A percentile compares a stretch with the other conserved stretches of the same genome.
Evolutionary conservation across 1,140 invertebrate species (phyloP).

Genomic region (Mycetomoellerius zeteki): DNA sequence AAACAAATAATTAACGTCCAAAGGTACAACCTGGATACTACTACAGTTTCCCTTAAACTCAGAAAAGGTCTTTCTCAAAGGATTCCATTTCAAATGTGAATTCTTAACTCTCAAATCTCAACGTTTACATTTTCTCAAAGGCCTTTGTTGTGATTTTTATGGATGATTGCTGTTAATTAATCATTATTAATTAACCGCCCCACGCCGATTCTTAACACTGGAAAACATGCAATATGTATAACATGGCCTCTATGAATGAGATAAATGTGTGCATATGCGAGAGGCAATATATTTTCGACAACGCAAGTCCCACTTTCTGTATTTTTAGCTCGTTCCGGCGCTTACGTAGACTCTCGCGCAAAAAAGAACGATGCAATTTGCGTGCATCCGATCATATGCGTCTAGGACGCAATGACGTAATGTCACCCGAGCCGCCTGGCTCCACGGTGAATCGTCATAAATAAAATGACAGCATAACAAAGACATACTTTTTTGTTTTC

Average conservation of each 20-base stretch:
- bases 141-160: background rate
- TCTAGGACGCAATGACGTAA: slow-evolving; percentile 33
- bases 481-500: background rate
- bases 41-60: no score
- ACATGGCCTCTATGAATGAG: background rate
- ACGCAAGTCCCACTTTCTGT: slow-evolving; percentile 7
- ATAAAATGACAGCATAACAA: background rate
- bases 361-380: slow-evolving; percentile 41
- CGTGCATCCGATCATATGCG: background rate
- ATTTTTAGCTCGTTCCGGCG: slow-evolving; percentile 31
- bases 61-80: background rate
- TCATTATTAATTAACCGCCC: background rate
- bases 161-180: background rate
- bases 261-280: background rate
- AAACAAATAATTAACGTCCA: no score
- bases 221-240: background rate
- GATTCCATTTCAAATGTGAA: background rate
- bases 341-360: slow-evolving; percentile 16
- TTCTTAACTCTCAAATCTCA: background rate
- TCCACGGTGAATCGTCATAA: background rate
- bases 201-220: background rate
- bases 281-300: slow-evolving; percentile 25
- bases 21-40: no score
- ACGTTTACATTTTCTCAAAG: background rate
- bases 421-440: slow-evolving; percentile 15